A percentile compares a stretch with the other conserved stretches of the same genome.
These are phyloP conservation scores for Cyrtonyx montezumae DNA, from an alignment of 2,113 vertebrate species.

Conservation along the genomic window DNA sequence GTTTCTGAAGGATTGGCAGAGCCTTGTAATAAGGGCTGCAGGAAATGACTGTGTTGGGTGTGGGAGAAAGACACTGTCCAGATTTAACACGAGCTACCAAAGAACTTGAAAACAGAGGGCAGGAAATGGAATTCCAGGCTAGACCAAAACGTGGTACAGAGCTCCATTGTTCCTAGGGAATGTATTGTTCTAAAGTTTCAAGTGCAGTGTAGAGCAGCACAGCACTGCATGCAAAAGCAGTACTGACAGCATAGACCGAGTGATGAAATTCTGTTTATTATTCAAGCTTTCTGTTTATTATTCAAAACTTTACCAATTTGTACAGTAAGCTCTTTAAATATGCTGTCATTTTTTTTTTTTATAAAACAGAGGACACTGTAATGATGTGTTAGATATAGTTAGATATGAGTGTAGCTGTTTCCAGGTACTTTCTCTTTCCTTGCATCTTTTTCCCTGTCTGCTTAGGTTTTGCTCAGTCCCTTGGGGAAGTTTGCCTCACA, in stretches of 20 bases:
- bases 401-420: background rate
- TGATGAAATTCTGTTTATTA: background rate
- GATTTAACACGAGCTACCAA: constrained; percentile 65
- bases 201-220: background rate
- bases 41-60: constrained; percentile 76
- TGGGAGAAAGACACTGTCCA: constrained; percentile 62
- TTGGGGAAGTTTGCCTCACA: background rate
- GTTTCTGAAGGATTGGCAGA: constrained; percentile 54
- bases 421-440: background rate
- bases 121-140: constrained; percentile 47
- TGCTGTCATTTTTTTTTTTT: background rate
- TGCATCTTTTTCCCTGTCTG: background rate
- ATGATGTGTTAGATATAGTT: background rate
- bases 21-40: constrained; percentile 56
- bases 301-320: background rate
- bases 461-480: background rate
- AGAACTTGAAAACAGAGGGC: constrained; percentile 47
- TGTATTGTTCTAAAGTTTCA: background rate
- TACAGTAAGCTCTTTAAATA: background rate
- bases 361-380: background rate
- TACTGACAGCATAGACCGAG: background rate
- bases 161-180: background rate
- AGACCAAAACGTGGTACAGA: background rate
- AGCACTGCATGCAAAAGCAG: background rate
- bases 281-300: background rate